Base-by-base conservation (phyloP, 2,888 invertebrate species). In the Synergus gifuensis region DNA sequence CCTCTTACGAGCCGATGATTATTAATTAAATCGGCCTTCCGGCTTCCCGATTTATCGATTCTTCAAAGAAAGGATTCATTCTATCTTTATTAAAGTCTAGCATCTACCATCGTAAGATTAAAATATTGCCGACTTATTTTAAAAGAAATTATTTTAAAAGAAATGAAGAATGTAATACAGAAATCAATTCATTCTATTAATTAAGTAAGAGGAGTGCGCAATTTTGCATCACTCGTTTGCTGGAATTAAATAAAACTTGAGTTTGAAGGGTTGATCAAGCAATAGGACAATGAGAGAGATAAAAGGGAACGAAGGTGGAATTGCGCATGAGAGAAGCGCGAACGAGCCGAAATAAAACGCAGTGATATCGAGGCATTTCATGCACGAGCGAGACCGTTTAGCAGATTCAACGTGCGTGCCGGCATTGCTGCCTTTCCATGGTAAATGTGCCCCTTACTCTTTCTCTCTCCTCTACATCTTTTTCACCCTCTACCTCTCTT, bases 361-460 rank as follows among this genome's bases (percentile, higher is more conserved):
- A 89, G 91, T 90, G 90, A 92, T 92, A 92, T 92, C 91, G 89
- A 91, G 89, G 91, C 91, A 91, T 92, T 92, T 92, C 91, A 92
- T 91, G 92, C 92, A 92, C 92, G 92, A 92, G 91, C 88, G 90
- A 86, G 87, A 91, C 86, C 92, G 91, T 91, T 92, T 92, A 92
- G 90, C 91, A 89, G 90, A 92, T 92, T 92, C 92, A 92, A 88
- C 91, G 91, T 91, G 91, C 92, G 92, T 91, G 90, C 92, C 89
- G 88, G 88, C 88, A 89, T 89, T 82, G 85, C 86, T 87, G 86
- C 86, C 86, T 88, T 85, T 84, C 85, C 85, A 79, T 84, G 81
- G 77, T 85, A 81, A 84, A 84, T 85, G 84, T 83, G 85, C 85
- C 86, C 81, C 81, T 83, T 80, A 82, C 85, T 78, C 79, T 76